Evolutionary conservation across 30 jellyfish, hydroid and myxozoan genomes (phyloP).

Genomic region (Haliclystus octoradiatus): DNA sequence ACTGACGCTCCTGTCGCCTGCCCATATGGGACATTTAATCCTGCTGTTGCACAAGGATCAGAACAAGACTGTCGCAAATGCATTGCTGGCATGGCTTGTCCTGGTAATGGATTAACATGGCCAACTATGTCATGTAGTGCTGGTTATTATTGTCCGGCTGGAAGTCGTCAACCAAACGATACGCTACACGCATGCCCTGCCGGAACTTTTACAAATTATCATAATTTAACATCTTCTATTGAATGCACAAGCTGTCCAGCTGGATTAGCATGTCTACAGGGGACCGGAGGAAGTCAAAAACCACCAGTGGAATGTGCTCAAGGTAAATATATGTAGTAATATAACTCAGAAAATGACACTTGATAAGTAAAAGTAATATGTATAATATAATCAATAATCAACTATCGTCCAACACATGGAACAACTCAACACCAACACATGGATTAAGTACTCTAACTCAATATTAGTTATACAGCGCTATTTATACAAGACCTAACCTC

Average conservation of each 20-base stretch:
- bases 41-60: slow-evolving; percentile 49
- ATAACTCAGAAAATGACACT: no score
- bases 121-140: slow-evolving; percentile 85
- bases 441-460: no score
- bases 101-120: slow-evolving; percentile 59
- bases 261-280: slow-evolving; percentile 93
- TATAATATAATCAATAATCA: no score
- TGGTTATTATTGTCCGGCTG: slow-evolving; percentile 98
- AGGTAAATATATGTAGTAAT: slow-evolving; percentile 62
- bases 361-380: no score
- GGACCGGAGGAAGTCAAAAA: slow-evolving; percentile 95
- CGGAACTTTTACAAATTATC: slow-evolving; percentile 88
- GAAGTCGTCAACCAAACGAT: slow-evolving; percentile 68
- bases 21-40: slow-evolving; percentile 85
- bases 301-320: slow-evolving; percentile 95
- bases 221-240: slow-evolving; percentile 63
- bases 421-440: no score
- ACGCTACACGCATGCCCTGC: slow-evolving; percentile 89
- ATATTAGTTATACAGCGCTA: no score
- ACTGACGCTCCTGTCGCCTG: slow-evolving; percentile 72
- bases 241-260: slow-evolving; percentile 83
- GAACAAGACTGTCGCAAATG: slow-evolving; percentile 66
- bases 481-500: no score
- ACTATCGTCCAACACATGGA: no score
- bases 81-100: slow-evolving; percentile 98